Percentiles rank a stretch among this genome's conserved stretches.
Evolutionary conservation across 2,797 vertebrate genomes (phyloP).

Genomic region (Poeciliopsis gracilis): DNA sequence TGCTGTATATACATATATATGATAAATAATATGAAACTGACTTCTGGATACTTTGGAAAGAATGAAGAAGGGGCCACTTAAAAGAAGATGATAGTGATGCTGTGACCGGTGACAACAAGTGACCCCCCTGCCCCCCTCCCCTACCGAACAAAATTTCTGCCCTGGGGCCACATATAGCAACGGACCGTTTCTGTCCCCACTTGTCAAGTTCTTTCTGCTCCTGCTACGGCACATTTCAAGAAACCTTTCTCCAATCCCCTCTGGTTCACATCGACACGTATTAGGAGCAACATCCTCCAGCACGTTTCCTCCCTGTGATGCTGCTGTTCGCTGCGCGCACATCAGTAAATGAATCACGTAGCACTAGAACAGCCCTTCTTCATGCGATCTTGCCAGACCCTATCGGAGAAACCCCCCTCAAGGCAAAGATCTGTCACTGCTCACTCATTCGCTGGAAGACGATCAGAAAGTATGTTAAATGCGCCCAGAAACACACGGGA

Average conservation of each 20-base stretch:
- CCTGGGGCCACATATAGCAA: neutral
- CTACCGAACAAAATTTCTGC: neutral
- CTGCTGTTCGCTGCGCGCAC: constrained; percentile 73
- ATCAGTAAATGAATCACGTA: constrained; percentile 85
- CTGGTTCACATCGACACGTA: constrained; percentile 70
- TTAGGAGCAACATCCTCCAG: constrained; percentile 68
- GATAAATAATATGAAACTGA: neutral
- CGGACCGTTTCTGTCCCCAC: constrained; percentile 35
- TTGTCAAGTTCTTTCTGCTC: constrained; percentile 49
- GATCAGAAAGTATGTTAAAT: constrained; percentile 81
- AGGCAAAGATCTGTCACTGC: constrained; percentile 78
- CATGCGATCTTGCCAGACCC: constrained; percentile 81
- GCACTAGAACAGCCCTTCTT: constrained; percentile 82
- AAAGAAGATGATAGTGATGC: neutral
- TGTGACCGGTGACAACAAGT: neutral
- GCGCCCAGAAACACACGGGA: constrained; percentile 63
- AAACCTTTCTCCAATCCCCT: constrained; percentile 61
- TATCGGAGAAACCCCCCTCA: constrained; percentile 70
- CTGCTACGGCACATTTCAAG: constrained; percentile 57
- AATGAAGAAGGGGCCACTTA: neutral
- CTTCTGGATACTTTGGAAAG: neutral
- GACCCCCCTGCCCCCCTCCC: neutral
- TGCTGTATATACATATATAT: too few relatives aligned
- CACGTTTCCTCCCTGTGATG: constrained; percentile 61
- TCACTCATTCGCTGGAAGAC: constrained; percentile 80